Conservation (phyloP, 2,888 invertebrate genomes). For the Acleris laterana region DNA sequence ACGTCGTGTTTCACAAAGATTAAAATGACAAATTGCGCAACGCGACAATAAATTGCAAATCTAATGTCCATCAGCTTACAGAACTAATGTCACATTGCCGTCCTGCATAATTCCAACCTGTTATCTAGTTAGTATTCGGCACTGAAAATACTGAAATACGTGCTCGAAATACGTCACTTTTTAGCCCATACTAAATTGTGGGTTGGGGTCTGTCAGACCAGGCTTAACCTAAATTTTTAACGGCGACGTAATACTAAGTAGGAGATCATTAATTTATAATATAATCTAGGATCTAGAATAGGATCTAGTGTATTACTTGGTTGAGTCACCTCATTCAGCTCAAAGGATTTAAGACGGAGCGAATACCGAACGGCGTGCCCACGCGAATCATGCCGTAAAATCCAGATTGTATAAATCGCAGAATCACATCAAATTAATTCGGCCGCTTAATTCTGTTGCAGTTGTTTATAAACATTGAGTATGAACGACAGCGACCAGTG, state of each 20-base stretch:
- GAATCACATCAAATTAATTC: conserved; percentile 40
- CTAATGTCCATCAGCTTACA: conserved; percentile 27
- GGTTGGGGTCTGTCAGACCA: conserved; percentile 9
- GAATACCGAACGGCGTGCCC: conserved; percentile 8
- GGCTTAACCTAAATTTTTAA: conserved; percentile 33
- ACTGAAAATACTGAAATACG: conserved; percentile 24
- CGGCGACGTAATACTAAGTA: conserved; percentile 19
- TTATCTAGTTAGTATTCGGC: conserved; percentile 27
- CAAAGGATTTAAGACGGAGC: conserved; percentile 13
- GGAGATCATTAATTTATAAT: conserved; percentile 17
- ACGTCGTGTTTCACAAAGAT: conserved; percentile 12
- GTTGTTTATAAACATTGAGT: conserved; percentile 55
- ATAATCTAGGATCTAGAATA: too few species aligned
- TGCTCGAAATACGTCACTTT: conserved; percentile 30
- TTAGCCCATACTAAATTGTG: conserved; percentile 21
- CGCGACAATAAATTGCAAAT: conserved; percentile 22
- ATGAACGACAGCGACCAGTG: conserved; percentile 58
- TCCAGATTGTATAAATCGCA: conserved; percentile 27
- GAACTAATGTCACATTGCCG: conserved; percentile 21
- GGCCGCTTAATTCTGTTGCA: conserved; percentile 39
- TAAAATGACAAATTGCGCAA: conserved; percentile 26
- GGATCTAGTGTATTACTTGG: conserved; percentile 13
- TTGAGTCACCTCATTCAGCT: conserved; percentile 21
- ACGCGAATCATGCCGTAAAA: conserved; percentile 20
- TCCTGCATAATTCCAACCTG: conserved; percentile 26